Percentiles rank a stretch among this genome's conserved stretches.
Evolutionary conservation across 2,113 vertebrate species (phyloP).

Genomic region (Dolichotis patagonum): DNA sequence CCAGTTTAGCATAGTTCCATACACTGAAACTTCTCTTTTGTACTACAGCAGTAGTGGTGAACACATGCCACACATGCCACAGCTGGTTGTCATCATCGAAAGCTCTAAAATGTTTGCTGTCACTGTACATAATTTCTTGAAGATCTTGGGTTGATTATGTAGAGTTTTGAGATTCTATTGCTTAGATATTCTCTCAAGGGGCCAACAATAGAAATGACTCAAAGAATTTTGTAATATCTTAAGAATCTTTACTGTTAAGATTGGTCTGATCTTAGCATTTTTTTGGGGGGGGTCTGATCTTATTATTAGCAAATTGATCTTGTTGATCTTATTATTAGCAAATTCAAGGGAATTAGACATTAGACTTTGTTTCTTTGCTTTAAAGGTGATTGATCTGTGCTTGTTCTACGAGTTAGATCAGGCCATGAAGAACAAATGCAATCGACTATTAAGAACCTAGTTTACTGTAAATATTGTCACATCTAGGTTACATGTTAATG

Average conservation of each 20-base stretch:
- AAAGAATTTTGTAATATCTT: background rate
- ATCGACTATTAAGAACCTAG: background rate
- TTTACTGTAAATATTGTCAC: background rate
- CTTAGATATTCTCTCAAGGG: background rate
- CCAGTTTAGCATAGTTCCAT: background rate
- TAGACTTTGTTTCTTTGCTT: background rate
- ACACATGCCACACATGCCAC: background rate
- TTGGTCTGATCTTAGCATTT: background rate
- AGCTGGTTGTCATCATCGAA: background rate
- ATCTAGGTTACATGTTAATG: background rate
- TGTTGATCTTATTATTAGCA: background rate
- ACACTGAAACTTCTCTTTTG: background rate
- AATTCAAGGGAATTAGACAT: background rate
- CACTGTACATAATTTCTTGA: background rate
- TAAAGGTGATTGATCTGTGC: background rate
- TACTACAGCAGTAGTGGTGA: background rate
- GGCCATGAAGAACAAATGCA: background rate
- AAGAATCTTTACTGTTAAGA: background rate
- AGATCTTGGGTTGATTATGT: background rate
- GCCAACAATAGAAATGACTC: background rate
- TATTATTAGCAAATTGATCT: conserved; percentile 27
- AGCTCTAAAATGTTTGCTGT: background rate
- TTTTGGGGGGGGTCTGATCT: background rate
- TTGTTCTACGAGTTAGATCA: background rate
- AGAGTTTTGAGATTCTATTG: conserved; percentile 1